Evolutionary conservation across 1,140 invertebrate genomes (phyloP), one percentile per base, ranked within the genome.

Genomic region (Hestina assimilis): DNA sequence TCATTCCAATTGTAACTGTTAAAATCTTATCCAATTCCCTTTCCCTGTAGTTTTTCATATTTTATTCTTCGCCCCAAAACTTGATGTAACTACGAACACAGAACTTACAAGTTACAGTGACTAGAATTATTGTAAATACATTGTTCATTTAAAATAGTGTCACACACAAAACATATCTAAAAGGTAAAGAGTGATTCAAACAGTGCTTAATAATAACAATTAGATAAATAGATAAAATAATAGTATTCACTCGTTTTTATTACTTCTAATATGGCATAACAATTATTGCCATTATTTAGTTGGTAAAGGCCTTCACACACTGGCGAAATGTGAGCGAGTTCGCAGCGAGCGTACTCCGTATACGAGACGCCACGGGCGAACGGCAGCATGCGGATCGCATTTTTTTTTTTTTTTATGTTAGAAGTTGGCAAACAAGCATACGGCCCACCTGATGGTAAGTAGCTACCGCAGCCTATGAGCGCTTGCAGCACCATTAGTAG

Each of bases 111-210:
- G n/a, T n/a, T 20, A 29, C 17, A 33, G 41, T 62, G 59, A 66
- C 59, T 66, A 66, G 63, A 66, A 52, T 51, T 47, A 19, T 52
- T 53, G 48, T 35, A 47, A 63, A 48, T n/a, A 23, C 15, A 42
- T 23, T 23, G 31, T 9, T 1, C 26, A 43, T 14, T 48, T 21
- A 33, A 56, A 56, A 62, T 29, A 48, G 60, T 63, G 60, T 54
- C 47, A 54, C 55, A 63, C 60, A 63, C 57, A 63, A 63, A 63
- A 58, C 38, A 45, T 63, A 63, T 63, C 45, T 58, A 54, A 58
- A n/a, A n/a, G n/a, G n/a, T n/a, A n/a, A n/a, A n/a, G n/a, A 63
- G 60, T 58, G 54, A 53, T 19, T 43, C 60, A 63, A 59, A 63
- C 60, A 54, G 60, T 63, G 60, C 60, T 28, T 40, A 54, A 56